phyloP scores from a whole-genome alignment of 2,797 vertebrate species.

The Emydoidea blandingii region DNA sequence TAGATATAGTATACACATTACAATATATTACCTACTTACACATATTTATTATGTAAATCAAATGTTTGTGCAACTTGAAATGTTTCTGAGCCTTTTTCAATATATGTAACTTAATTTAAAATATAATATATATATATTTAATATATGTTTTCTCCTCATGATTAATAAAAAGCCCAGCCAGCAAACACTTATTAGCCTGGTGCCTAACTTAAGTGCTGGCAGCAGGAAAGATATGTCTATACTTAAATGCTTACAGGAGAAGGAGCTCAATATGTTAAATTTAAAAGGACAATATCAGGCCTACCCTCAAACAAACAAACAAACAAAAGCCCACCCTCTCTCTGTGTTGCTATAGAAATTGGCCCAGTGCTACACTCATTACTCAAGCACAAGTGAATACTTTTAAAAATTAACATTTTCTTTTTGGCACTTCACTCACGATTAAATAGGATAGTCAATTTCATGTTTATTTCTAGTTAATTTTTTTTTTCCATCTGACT shows the following conservation, averaged over 20 bases:
- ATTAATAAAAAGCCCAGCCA: constrained; percentile 24
- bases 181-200: background rate
- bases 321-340: background rate
- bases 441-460: constrained; percentile 17
- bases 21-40: background rate
- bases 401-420: background rate
- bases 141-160: background rate
- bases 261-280: background rate
- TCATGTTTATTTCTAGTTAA: background rate
- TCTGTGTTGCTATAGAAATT: constrained; percentile 12
- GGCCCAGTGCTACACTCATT: background rate
- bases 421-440: constrained; percentile 12
- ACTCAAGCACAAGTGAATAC: background rate
- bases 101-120: background rate
- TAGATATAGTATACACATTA: background rate
- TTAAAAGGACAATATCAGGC: constrained; percentile 1
- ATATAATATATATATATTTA: background rate
- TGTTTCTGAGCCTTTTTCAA: constrained; percentile 2
- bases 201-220: background rate
- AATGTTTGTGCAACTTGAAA: background rate
- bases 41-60: background rate
- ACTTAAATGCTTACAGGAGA: constrained; percentile 31
- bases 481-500: background rate
- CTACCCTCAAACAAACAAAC: constrained; percentile 33
- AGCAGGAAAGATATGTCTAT: background rate